A percentile compares a stretch with the other conserved stretches of the same genome.
Evolutionary conservation across 2,113 vertebrate genomes (phyloP).

Genomic region (Delphinus delphis): DNA sequence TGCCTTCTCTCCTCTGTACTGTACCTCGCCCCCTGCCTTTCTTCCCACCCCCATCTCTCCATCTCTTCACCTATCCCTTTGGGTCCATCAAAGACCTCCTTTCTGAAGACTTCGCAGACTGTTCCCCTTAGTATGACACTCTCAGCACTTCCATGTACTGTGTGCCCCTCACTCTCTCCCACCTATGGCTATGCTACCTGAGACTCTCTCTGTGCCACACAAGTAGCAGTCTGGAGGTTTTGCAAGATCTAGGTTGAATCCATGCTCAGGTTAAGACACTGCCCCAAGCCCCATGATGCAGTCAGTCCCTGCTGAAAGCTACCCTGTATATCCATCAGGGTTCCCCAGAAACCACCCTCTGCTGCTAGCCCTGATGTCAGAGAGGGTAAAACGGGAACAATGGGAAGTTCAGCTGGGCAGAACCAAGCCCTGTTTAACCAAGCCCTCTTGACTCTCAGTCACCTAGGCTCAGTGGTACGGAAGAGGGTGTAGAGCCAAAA

Average conservation of each 20-base stretch:
- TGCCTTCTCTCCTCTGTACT: not conserved
- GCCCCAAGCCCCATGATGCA: not conserved
- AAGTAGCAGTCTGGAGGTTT: not conserved
- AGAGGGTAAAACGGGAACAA: not conserved
- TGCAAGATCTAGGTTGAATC: slow-evolving; percentile 26
- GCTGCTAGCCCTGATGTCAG: not conserved
- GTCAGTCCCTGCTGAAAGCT: not conserved
- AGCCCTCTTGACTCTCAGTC: not conserved
- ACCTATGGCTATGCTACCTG: not conserved
- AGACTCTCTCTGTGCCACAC: not conserved
- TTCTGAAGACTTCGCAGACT: not conserved
- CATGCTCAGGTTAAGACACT: not conserved
- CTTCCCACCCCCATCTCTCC: not conserved
- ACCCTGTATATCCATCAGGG: not conserved
- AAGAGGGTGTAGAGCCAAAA: not conserved
- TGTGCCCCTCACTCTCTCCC: not conserved
- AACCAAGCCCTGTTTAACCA: not conserved
- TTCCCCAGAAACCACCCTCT: not conserved
- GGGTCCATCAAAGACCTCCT: not conserved
- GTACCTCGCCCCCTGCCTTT: fast-evolving
- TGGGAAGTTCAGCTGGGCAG: not conserved
- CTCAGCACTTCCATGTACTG: not conserved
- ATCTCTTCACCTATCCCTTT: not conserved
- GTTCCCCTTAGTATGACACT: not conserved
- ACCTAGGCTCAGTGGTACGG: not conserved